Evolutionary conservation across 2,888 invertebrate genomes (phyloP), one percentile per base, ranked within the genome.

Genomic region (Monopis laevigella): DNA sequence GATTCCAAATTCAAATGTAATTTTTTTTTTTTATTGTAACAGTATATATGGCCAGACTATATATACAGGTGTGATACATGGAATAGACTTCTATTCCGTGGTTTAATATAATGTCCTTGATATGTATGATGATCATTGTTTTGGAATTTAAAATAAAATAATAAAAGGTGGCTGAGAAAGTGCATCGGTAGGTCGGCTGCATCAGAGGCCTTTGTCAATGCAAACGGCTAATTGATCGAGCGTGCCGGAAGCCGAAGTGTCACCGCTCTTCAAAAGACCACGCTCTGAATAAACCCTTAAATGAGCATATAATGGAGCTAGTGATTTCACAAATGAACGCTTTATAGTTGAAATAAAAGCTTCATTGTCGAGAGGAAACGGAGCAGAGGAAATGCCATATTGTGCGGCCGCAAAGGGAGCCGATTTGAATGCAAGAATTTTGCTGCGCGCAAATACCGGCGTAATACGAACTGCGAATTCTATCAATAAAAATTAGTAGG

Each of bases 281-380:
- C 40, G 29, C 34, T 47, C 50, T 60, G 55, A 65, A 69, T 64
- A 54, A 53, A 40, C 43, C 54, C 51, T 56, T 59, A 71, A 72
- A 73, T 71, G 72, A 72, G 65, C 72, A 65, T 64, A 72, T 67
- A 71, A 69, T 70, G 57, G 58, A 46, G 56, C 59, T 34, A 55
- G 54, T 51, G 53, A 53, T 51, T 53, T 48, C 51, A 46, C 49
- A 46, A 43, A 43, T 50, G 52, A 51, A 52, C 48, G 51, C 51
- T 48, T 48, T 49, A 36, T 40, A 34, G 38, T 24, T 36, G 48
- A 54, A 55, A 59, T 54, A 58, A 62, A 55, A 49, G 58, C 38
- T 32, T 43, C 50, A 54, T 63, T 63, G 60, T 62, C 46, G 46
- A 43, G 47, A 56, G 58, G 58, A 58, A 61, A 52, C 54, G 55